Percentiles rank a stretch among this genome's conserved stretches.
Conservation (phyloP, 2,888 invertebrate genomes). For the Rapana venosa region DNA sequence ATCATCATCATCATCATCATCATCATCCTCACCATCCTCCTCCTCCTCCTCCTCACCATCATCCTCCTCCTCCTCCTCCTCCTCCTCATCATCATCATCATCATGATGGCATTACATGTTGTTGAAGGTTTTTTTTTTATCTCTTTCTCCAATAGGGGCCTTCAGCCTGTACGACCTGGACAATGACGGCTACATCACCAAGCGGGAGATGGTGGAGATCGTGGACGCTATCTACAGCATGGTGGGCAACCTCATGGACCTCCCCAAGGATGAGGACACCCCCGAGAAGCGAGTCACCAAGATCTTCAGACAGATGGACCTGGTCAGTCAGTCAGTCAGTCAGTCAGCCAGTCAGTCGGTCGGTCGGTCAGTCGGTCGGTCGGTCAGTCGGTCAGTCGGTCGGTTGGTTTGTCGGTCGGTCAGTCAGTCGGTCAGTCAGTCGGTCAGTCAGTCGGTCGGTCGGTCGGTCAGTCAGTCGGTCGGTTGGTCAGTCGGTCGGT, state of each 20-base stretch:
- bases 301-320: conserved; percentile 76
- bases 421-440: too few relatives aligned
- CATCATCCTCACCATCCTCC: too few relatives aligned
- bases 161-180: conserved; percentile 80
- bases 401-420: too few relatives aligned
- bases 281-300: conserved; percentile 80
- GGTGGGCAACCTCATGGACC: conserved; percentile 79
- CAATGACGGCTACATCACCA: conserved; percentile 80
- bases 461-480: conserved; percentile 16
- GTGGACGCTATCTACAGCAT: conserved; percentile 80
- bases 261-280: conserved; percentile 80
- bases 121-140: too few relatives aligned
- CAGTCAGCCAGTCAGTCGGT: conserved; percentile 10
- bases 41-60: too few relatives aligned
- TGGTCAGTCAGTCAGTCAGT: conserved; percentile 16
- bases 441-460: neutral
- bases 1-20: too few relatives aligned
- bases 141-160: conserved; percentile 80
- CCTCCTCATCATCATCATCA: too few relatives aligned
- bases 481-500: conserved; percentile 4
- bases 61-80: too few relatives aligned
- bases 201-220: conserved; percentile 78
- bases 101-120: too few relatives aligned
- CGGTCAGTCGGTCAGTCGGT: too few relatives aligned
- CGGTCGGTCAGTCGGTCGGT: conserved; percentile 8